phyloP scores from a whole-genome alignment of 2,797 vertebrate genomes.

The Psittacula derbiana region DNA sequence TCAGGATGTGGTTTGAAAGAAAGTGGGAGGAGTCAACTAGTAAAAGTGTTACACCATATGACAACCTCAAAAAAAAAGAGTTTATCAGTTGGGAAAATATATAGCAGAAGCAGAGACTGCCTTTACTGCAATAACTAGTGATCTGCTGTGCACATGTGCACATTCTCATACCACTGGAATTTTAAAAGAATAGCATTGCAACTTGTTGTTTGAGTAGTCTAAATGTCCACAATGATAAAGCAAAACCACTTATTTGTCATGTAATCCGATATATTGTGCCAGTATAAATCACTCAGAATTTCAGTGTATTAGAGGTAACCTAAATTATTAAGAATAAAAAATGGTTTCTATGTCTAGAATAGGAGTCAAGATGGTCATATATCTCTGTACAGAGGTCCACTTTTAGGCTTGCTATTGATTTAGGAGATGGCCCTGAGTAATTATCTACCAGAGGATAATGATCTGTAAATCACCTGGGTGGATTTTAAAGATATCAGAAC shows the following conservation, averaged over 20 bases:
- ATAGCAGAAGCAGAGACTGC: constrained; percentile 13
- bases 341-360: not conserved
- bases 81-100: constrained; percentile 10
- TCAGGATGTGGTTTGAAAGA: constrained; percentile 62
- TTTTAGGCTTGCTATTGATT: not conserved
- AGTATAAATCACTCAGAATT: not conserved
- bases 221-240: not conserved
- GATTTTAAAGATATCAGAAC: not conserved
- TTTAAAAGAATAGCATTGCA: not conserved
- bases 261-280: not conserved
- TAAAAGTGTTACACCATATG: constrained; percentile 62
- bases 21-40: constrained; percentile 47
- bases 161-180: not conserved
- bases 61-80: not conserved
- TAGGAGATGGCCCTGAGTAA: not conserved
- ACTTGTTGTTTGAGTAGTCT: not conserved
- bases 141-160: constrained; percentile 46
- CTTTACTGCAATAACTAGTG: not conserved
- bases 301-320: not conserved
- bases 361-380: not conserved
- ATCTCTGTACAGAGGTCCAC: not conserved
- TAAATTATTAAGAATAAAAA: not conserved
- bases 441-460: not conserved
- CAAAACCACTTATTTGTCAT: not conserved
- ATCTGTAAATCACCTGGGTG: not conserved